Percentiles rank a stretch among this genome's conserved stretches.
phyloP scores from a whole-genome alignment of 2,113 vertebrate species.

The Scartelaos histophorus region DNA sequence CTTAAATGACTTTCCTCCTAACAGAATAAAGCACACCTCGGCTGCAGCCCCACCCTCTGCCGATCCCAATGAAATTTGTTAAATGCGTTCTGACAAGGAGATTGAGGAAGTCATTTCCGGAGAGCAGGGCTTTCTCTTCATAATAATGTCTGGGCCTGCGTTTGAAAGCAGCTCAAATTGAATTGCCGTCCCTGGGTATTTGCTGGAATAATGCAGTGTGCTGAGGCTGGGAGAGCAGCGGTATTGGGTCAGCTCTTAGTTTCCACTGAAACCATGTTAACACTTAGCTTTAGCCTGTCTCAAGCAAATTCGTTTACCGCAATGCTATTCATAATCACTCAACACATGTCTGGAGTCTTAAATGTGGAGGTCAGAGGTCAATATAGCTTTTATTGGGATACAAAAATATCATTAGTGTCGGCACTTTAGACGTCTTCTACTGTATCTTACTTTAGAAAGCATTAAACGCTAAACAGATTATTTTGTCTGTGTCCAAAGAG shows the following conservation, averaged over 20 bases:
- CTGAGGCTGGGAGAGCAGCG: neutral
- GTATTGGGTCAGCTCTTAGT: conserved; percentile 24
- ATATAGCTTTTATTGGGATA: neutral
- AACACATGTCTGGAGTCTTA: neutral
- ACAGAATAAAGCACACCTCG: neutral
- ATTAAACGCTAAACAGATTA: neutral
- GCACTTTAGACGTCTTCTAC: neutral
- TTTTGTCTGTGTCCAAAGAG: neutral
- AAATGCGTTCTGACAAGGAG: conserved; percentile 38
- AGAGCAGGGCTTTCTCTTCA: conserved; percentile 33
- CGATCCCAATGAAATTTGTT: conserved; percentile 16
- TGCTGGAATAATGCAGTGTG: conserved; percentile 32
- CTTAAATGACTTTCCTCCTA: neutral
- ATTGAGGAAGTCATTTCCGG: conserved; percentile 24
- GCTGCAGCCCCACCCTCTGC: neutral
- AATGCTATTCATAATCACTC: conserved; percentile 26
- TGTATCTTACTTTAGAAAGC: neutral
- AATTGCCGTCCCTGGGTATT: conserved; percentile 42
- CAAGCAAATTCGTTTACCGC: conserved; percentile 12
- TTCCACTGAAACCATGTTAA: conserved; percentile 14
- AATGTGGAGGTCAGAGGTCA: neutral
- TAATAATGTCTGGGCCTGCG: conserved; percentile 30
- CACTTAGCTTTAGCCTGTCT: conserved; percentile 16
- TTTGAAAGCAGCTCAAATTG: conserved; percentile 44
- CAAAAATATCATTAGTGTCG: neutral